Conservation (phyloP, 2,113 vertebrate species). For the Sigmodon hispidus region DNA sequence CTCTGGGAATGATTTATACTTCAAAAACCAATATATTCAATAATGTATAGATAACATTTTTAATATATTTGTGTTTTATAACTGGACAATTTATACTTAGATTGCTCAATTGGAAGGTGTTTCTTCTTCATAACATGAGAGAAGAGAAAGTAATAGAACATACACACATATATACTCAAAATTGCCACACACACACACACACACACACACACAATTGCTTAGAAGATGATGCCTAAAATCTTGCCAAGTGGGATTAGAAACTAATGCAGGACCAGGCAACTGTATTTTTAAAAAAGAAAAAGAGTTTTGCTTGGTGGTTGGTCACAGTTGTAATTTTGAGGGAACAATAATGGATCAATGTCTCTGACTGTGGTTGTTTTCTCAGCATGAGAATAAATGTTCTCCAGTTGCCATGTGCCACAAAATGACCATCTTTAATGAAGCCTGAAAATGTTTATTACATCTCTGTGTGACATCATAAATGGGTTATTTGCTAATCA, state of each 20-base stretch:
- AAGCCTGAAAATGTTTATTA: neutral
- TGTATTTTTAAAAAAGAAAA: neutral
- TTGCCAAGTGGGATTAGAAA: neutral
- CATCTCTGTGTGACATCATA: neutral
- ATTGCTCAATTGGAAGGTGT: neutral
- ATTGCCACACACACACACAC: neutral
- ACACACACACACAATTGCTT: neutral
- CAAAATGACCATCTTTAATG: slow-evolving; percentile 22
- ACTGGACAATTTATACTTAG: neutral
- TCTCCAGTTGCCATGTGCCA: neutral
- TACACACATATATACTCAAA: neutral
- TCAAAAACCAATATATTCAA: neutral
- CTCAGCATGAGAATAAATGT: neutral
- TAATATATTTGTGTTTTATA: neutral
- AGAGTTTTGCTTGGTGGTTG: neutral
- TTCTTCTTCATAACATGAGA: neutral
- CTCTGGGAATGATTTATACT: neutral
- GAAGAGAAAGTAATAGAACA: neutral
- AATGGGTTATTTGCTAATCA: slow-evolving; percentile 11
- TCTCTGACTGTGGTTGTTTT: neutral
- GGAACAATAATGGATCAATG: neutral
- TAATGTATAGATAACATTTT: neutral
- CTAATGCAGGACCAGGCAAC: neutral
- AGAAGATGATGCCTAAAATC: neutral
- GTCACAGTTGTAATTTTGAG: neutral